Conservation (phyloP, 92 coral and sea anemone genomes). For the Porites lobata region DNA sequence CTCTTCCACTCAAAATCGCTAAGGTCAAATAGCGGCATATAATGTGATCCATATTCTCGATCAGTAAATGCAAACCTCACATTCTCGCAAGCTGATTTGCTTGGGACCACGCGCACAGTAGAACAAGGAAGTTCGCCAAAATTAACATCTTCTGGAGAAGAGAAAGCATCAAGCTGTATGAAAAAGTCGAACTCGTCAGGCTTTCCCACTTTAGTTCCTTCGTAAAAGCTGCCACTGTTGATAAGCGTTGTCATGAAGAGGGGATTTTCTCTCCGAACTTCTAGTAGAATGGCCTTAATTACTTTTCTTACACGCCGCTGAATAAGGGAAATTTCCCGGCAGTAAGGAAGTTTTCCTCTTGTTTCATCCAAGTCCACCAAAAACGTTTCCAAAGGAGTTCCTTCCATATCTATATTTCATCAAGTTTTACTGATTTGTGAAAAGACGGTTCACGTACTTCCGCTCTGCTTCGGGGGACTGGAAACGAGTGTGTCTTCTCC, state of each 20-base stretch:
- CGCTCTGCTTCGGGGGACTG: no score
- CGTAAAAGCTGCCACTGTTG: slow-evolving; percentile 64
- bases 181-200: slow-evolving; percentile 71
- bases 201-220: slow-evolving; percentile 57
- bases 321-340: slow-evolving; percentile 1
- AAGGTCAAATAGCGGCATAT: background rate
- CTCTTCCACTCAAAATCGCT: background rate
- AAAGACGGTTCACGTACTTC: no score
- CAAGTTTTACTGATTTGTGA: no score
- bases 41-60: no score
- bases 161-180: slow-evolving; percentile 44
- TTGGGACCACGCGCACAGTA: background rate
- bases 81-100: background rate
- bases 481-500: no score
- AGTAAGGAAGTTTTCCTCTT: slow-evolving; percentile 5
- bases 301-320: slow-evolving; percentile 34
- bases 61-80: background rate
- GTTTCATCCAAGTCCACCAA: background rate
- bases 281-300: slow-evolving; percentile 9
- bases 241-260: slow-evolving; percentile 40
- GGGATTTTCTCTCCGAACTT: slow-evolving; percentile 13
- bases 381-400: background rate
- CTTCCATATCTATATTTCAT: background rate
- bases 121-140: background rate
- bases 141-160: slow-evolving; percentile 10